These are phyloP conservation scores for Drosophila peninsularis DNA, from an alignment of 2,888 invertebrate species.

Conservation along the genomic window DNA sequence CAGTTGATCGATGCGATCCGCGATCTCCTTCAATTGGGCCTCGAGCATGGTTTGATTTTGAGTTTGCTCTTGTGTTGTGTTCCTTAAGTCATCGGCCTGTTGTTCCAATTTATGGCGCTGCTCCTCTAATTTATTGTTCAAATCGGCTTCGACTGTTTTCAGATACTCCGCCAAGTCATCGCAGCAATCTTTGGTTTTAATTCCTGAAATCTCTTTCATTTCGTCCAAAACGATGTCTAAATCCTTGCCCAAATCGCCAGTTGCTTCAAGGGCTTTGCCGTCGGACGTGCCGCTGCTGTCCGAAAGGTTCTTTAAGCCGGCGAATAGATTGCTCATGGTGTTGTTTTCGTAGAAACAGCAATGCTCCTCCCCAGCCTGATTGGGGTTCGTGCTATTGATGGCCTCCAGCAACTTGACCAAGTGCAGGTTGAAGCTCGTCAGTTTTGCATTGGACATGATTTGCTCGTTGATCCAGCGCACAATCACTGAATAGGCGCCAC, in stretches of 20 bases:
- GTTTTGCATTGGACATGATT: constrained; percentile 21
- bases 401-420: constrained; percentile 15
- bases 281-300: not conserved
- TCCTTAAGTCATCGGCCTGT: not conserved
- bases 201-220: constrained; percentile 8
- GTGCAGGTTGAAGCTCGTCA: constrained; percentile 31
- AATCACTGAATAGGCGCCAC: constrained; percentile 22
- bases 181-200: constrained; percentile 39
- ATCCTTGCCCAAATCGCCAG: constrained; percentile 46
- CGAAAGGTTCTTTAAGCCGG: constrained; percentile 12
- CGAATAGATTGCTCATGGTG: constrained; percentile 34
- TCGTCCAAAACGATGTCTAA: constrained; percentile 36
- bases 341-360: constrained; percentile 52
- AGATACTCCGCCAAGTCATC: constrained; percentile 16
- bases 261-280: not conserved
- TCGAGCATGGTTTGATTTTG: constrained; percentile 5
- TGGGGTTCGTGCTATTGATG: constrained; percentile 3
- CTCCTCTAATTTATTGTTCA: constrained; percentile 1
- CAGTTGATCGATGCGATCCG: constrained; percentile 9
- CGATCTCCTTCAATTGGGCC: constrained; percentile 2
- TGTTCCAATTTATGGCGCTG: not conserved
- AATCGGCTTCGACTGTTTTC: constrained; percentile 14
- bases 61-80: not conserved
- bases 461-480: constrained; percentile 46
- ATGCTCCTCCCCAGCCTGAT: not conserved